These are phyloP conservation scores for Gavialis gangeticus DNA, from an alignment of 2,113 vertebrate species.

Conservation along the genomic window DNA sequence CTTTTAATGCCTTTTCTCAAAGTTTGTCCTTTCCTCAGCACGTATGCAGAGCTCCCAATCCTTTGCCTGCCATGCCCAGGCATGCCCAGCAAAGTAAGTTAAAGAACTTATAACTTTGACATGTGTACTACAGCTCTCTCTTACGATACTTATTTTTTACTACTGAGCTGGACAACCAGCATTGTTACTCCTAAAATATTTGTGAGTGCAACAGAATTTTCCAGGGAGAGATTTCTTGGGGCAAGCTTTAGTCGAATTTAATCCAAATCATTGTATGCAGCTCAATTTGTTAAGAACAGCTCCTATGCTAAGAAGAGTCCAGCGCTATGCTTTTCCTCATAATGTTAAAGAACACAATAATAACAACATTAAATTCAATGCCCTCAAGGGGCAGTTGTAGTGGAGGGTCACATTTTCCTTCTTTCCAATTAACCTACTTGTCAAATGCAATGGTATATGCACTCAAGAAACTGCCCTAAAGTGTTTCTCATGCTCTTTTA, in stretches of 20 bases:
- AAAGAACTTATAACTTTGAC: not conserved
- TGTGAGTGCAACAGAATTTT: conserved; percentile 68
- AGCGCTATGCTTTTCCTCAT: conserved; percentile 37
- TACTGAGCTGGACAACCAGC: conserved; percentile 39
- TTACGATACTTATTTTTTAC: conserved; percentile 3
- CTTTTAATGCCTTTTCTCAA: not conserved
- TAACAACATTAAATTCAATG: conserved; percentile 71
- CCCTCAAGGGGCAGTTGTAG: conserved; percentile 70
- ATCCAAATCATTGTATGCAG: conserved; percentile 51
- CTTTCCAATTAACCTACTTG: conserved; percentile 77
- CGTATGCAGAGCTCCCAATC: not conserved
- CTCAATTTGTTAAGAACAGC: conserved; percentile 54
- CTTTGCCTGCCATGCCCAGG: not conserved
- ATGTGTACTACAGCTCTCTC: not conserved
- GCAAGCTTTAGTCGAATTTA: conserved; percentile 69
- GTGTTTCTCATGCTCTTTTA: conserved; percentile 75
- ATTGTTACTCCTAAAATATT: conserved; percentile 53
- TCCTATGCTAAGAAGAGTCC: conserved; percentile 45
- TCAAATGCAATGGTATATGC: conserved; percentile 69
- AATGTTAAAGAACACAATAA: conserved; percentile 70
- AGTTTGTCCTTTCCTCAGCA: not conserved
- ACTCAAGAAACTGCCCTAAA: conserved; percentile 60
- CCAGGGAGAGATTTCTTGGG: conserved; percentile 60
- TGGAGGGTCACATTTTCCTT: conserved; percentile 75
- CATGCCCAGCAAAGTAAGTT: not conserved